Percentiles rank a stretch among this genome's conserved stretches.
Conservation (phyloP, 2,113 vertebrate genomes). For the Corapipo altera region DNA sequence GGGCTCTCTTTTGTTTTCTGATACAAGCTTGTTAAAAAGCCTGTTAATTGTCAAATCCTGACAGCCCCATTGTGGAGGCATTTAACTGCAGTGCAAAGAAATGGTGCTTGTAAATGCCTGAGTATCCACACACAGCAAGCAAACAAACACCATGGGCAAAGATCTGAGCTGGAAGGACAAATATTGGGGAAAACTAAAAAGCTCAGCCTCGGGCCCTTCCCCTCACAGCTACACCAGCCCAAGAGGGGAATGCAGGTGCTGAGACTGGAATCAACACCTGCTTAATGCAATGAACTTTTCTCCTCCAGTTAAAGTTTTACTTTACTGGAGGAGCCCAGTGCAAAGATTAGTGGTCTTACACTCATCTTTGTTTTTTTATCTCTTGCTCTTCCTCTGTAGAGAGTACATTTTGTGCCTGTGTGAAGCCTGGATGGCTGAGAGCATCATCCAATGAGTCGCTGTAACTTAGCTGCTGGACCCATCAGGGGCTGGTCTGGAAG, state of each 20-base stretch:
- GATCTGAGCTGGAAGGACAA: slow-evolving; percentile 23
- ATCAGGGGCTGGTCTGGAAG: neutral
- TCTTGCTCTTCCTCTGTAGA: neutral
- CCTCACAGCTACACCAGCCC: neutral
- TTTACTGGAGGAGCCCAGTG: neutral
- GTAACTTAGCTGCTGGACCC: neutral
- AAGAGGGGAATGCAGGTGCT: neutral
- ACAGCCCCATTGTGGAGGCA: neutral
- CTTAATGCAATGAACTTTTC: slow-evolving; percentile 23
- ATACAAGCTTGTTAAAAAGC: neutral
- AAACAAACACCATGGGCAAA: neutral
- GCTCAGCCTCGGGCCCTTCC: neutral
- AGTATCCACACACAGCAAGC: neutral
- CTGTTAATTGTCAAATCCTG: neutral
- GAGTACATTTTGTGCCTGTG: neutral
- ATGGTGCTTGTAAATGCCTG: slow-evolving; percentile 11
- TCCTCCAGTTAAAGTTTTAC: slow-evolving; percentile 66
- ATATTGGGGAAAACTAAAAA: slow-evolving; percentile 23
- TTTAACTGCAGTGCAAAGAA: neutral
- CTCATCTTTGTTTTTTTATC: neutral
- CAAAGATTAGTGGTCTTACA: slow-evolving; percentile 45
- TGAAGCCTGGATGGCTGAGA: neutral
- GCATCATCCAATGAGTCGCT: neutral
- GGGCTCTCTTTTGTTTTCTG: neutral
- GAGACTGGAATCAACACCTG: neutral